A percentile compares a stretch with the other conserved stretches of the same genome.
Evolutionary conservation across 1,140 invertebrate species (phyloP).

Genomic region (Heliconius congener): DNA sequence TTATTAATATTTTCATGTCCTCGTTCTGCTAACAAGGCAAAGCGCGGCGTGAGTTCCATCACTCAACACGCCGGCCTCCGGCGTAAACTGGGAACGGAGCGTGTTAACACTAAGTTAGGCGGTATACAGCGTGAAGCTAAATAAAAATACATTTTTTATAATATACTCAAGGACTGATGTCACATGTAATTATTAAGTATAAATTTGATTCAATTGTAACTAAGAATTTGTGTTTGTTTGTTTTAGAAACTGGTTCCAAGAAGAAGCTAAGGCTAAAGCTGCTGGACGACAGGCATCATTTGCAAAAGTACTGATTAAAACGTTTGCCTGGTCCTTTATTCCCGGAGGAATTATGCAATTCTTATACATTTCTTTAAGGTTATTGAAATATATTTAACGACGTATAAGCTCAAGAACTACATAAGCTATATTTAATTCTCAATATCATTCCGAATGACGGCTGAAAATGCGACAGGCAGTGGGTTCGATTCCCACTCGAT

Average conservation of each 20-base stretch:
- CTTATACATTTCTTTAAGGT: conserved; percentile 61
- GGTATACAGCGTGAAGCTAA: too few relatives aligned
- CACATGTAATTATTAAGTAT: not conserved
- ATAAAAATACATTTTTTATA: too few relatives aligned
- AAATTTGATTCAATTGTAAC: not conserved
- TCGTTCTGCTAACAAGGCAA: too few relatives aligned
- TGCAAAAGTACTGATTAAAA: conserved; percentile 66
- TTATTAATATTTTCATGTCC: too few relatives aligned
- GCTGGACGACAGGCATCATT: conserved; percentile 67
- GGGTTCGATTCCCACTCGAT: too few relatives aligned
- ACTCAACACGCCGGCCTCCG: too few relatives aligned
- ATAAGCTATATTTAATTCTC: not conserved
- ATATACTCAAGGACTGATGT: not conserved
- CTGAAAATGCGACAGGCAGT: too few relatives aligned
- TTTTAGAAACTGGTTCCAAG: conserved; percentile 74
- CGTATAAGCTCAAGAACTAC: not conserved
- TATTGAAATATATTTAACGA: not conserved
- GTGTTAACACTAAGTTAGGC: too few relatives aligned
- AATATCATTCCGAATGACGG: conserved; percentile 8
- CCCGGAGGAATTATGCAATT: conserved; percentile 68
- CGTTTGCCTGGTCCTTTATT: conserved; percentile 75
- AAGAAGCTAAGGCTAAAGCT: conserved; percentile 68
- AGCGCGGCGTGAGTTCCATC: too few relatives aligned
- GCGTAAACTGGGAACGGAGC: too few relatives aligned
- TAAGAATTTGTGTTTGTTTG: conserved; percentile 2